Conservation (phyloP, 2,113 vertebrate species). For the Oncorhynchus clarkii region DNA sequence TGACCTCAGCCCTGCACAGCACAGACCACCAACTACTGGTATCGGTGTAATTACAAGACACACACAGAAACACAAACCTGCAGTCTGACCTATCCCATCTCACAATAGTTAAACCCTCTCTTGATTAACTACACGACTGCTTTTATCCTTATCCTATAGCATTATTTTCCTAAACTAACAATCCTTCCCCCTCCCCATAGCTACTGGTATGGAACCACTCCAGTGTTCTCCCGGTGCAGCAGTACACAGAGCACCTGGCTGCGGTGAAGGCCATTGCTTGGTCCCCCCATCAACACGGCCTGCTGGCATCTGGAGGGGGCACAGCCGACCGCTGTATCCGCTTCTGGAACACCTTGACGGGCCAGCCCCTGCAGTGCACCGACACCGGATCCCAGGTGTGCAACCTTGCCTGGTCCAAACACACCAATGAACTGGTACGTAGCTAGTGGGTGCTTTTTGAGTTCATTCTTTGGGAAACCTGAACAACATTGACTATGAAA, state of each 20-base stretch:
- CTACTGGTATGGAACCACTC: constrained; percentile 98
- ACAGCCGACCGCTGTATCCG: constrained; percentile 97
- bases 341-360: constrained; percentile 98
- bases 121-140: no score
- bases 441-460: background rate
- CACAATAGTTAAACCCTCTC: no score
- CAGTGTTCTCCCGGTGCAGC: constrained; percentile 90
- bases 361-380: constrained; percentile 94
- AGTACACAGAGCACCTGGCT: constrained; percentile 96
- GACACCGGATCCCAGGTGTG: constrained; percentile 97
- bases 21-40: no score
- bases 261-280: constrained; percentile 98
- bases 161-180: no score
- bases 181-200: constrained; percentile 57
- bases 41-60: no score
- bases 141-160: no score
- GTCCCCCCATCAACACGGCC: constrained; percentile 96
- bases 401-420: constrained; percentile 99
- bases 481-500: no score
- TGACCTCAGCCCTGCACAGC: no score
- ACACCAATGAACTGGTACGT: constrained; percentile 94
- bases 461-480: no score
- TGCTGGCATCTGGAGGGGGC: constrained; percentile 91
- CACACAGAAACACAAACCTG: background rate
- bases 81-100: no score